These are phyloP conservation scores for Dufourea novaeangliae DNA, from an alignment of 1,140 invertebrate species.

Conservation along the genomic window DNA sequence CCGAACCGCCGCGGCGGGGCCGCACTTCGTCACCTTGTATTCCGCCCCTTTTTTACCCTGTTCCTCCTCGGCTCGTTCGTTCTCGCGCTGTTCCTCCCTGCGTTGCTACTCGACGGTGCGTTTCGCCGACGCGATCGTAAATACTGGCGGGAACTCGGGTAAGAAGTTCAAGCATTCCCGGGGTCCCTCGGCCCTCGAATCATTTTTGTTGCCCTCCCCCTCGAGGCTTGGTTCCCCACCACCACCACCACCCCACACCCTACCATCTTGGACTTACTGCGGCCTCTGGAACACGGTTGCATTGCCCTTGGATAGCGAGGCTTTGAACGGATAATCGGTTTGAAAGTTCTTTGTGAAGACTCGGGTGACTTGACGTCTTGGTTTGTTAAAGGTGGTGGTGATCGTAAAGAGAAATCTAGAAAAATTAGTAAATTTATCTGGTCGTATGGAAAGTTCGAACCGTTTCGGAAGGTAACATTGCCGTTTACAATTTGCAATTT, in stretches of 20 bases:
- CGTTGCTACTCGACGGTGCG: conserved; percentile 29
- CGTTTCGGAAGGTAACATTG: too few species aligned
- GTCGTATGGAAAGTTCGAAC: too few species aligned
- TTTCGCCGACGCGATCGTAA: conserved; percentile 59
- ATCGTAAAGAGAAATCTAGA: too few species aligned
- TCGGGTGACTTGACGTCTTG: too few species aligned
- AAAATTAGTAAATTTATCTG: too few species aligned
- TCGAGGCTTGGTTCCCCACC: not conserved
- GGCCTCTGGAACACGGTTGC: not conserved
- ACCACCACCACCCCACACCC: not conserved
- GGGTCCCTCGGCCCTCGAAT: conserved; percentile 33
- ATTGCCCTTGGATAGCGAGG: conserved; percentile 11
- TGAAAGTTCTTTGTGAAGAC: conserved; percentile 34
- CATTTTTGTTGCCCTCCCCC: conserved; percentile 52
- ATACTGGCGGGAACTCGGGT: conserved; percentile 60
- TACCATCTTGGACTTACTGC: not conserved
- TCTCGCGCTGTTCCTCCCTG: conserved; percentile 3
- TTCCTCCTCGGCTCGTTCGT: not conserved
- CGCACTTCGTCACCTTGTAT: conserved; percentile 36
- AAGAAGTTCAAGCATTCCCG: conserved; percentile 59
- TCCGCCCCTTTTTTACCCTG: not conserved
- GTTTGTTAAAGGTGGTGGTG: too few species aligned
- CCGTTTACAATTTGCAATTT: too few species aligned
- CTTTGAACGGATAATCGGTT: conserved; percentile 36
- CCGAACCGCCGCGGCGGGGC: too few species aligned